Conservation (phyloP, 2,113 vertebrate species). For the Calidris pugnax region DNA sequence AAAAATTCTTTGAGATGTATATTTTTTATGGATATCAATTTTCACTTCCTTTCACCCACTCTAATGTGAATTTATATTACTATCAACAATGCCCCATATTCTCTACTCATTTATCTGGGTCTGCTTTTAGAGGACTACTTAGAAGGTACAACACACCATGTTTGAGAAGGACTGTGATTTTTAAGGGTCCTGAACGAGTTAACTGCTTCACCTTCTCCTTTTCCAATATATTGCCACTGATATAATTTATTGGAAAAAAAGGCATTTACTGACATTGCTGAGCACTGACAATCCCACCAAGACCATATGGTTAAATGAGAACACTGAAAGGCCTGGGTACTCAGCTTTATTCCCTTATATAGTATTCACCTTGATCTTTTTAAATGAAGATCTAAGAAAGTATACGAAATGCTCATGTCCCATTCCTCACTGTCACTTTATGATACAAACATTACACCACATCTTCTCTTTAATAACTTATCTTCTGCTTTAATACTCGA, state of each 20-base stretch:
- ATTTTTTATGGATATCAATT: background rate
- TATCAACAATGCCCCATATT: background rate
- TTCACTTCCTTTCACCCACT: background rate
- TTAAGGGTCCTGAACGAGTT: background rate
- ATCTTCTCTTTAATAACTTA: background rate
- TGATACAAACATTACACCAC: background rate
- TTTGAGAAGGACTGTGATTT: background rate
- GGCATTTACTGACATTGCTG: background rate
- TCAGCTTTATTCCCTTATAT: background rate
- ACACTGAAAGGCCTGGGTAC: background rate
- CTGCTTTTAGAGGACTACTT: background rate
- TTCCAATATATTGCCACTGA: background rate
- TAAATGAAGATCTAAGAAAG: background rate
- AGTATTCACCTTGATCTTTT: background rate
- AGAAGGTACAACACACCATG: background rate
- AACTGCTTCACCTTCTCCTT: background rate
- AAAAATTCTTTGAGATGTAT: background rate
- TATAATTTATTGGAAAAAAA: background rate
- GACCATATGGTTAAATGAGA: background rate
- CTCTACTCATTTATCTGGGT: background rate
- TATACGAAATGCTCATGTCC: background rate
- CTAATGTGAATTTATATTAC: background rate
- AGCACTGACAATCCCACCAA: background rate
- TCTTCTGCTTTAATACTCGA: background rate
- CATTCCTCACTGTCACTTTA: background rate